Conservation (phyloP, 2,113 vertebrate genomes). For the Ailurus styani region DNA sequence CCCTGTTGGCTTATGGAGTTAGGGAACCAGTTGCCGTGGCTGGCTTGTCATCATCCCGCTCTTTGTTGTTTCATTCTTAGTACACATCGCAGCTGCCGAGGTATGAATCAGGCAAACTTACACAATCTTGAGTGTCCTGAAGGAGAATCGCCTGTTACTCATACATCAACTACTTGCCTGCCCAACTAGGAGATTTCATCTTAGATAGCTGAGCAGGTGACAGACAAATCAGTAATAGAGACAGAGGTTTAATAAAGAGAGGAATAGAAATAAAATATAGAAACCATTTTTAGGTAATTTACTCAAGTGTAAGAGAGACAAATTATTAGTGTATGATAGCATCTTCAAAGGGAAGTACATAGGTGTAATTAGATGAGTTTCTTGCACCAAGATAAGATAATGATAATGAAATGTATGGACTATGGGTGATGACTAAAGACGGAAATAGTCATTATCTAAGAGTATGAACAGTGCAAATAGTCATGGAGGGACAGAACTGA, state of each 20-base stretch:
- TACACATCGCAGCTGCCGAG: not conserved
- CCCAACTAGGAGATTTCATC: not conserved
- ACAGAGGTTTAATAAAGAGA: not conserved
- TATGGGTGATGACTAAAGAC: not conserved
- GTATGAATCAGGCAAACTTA: slow-evolving; percentile 32
- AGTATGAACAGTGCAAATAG: not conserved
- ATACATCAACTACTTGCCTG: not conserved
- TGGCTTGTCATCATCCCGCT: not conserved
- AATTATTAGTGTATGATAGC: not conserved
- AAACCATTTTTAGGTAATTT: not conserved
- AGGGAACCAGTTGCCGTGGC: not conserved
- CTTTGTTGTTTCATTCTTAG: not conserved
- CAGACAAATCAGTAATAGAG: not conserved
- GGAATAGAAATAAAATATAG: not conserved
- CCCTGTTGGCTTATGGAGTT: not conserved
- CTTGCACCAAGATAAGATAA: slow-evolving; percentile 31
- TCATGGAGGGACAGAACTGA: not conserved
- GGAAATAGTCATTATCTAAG: slow-evolving; percentile 6
- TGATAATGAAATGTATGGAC: not conserved
- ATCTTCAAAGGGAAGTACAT: slow-evolving; percentile 33
- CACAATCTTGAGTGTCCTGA: slow-evolving; percentile 30
- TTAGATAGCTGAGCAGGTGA: not conserved
- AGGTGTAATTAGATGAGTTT: not conserved
- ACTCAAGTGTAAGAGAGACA: not conserved
- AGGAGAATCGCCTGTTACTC: slow-evolving; percentile 29